A percentile compares a stretch with the other conserved stretches of the same genome.
phyloP scores from a whole-genome alignment of 1,140 invertebrate genomes.

The Zaprionus capensis region DNA sequence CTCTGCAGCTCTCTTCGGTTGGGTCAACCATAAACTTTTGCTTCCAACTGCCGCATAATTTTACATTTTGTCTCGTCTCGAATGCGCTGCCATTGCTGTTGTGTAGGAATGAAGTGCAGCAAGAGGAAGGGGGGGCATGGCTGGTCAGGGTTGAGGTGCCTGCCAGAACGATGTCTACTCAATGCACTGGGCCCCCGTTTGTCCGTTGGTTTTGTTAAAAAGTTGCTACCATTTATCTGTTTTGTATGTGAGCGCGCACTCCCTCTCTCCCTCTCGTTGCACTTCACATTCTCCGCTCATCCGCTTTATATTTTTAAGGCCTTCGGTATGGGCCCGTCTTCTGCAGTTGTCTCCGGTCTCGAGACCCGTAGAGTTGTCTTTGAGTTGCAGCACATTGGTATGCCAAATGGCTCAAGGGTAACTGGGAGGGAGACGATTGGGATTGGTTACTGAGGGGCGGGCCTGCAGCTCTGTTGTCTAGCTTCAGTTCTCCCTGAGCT shows the following conservation, averaged over 20 bases:
- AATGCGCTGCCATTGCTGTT: slow-evolving; percentile 12
- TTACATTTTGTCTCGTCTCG: slow-evolving; percentile 60
- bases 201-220: slow-evolving; percentile 69
- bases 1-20: slow-evolving; percentile 8
- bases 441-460: neutral
- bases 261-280: neutral
- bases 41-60: slow-evolving; percentile 76
- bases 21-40: slow-evolving; percentile 72
- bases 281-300: slow-evolving; percentile 30
- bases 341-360: slow-evolving; percentile 43
- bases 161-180: slow-evolving; percentile 45
- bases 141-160: neutral
- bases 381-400: slow-evolving; percentile 43
- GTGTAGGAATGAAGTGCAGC: slow-evolving; percentile 2
- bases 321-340: slow-evolving; percentile 26
- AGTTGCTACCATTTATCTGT: slow-evolving; percentile 77
- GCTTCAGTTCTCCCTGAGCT: slow-evolving; percentile 20
- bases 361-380: slow-evolving; percentile 5
- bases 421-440: neutral
- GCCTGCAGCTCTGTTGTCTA: slow-evolving; percentile 13
- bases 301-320: slow-evolving; percentile 28
- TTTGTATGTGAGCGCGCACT: slow-evolving; percentile 55
- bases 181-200: slow-evolving; percentile 52
- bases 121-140: too few species aligned
- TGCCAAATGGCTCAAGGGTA: slow-evolving; percentile 33